Base-by-base conservation (phyloP, 2,797 vertebrate genomes). In the Sebastes variabilis region DNA sequence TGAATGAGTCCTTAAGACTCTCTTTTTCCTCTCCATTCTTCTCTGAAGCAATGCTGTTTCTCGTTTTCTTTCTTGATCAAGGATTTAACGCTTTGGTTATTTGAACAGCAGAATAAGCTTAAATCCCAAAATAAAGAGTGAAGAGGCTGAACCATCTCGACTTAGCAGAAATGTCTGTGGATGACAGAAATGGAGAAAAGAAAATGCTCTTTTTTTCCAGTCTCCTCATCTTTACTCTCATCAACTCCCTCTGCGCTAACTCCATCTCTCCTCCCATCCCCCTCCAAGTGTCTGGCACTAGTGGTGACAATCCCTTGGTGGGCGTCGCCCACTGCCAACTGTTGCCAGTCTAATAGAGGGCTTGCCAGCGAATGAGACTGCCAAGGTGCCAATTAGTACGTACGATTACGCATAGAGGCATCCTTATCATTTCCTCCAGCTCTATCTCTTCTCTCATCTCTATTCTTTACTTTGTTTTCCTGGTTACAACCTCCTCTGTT, bases 361-460 rank as follows among this genome's bases (percentile, higher is more conserved):
- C 81, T 93, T 93, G 92, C 90, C 84, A 90, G 83, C 79, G 2
- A 83, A 78, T 71, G 75, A 76, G 78, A 80, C 79, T 73, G 90
- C 91, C 80, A 86, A 82, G 85, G 93, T 93, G 92, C 88, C 93
- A 95, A 95, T 96, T 96, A 96, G 89, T 75, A 83, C 64, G 87
- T 88, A 85, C 85, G 74, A 93, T 92, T 92, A 94, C 83, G 77
- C 87, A 86, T 61, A 59, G 83, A 88, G 84, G 81, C 82, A 81
- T 83, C 74, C 77, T 85, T 89, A 87, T 89, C 67, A 79, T 88
- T 85, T 86, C 70, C 88, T 85, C 79, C 55, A 56, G 73, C 82
- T 76, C 66, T 27, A 38, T 79, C 66, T 78, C 75, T 62, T 69
- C 24, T 42, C 78, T 77, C 14, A 4, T 61, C 58, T 77, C 16